Base-by-base conservation (phyloP, 2,797 vertebrate genomes). In the Mastacembelus armatus region DNA sequence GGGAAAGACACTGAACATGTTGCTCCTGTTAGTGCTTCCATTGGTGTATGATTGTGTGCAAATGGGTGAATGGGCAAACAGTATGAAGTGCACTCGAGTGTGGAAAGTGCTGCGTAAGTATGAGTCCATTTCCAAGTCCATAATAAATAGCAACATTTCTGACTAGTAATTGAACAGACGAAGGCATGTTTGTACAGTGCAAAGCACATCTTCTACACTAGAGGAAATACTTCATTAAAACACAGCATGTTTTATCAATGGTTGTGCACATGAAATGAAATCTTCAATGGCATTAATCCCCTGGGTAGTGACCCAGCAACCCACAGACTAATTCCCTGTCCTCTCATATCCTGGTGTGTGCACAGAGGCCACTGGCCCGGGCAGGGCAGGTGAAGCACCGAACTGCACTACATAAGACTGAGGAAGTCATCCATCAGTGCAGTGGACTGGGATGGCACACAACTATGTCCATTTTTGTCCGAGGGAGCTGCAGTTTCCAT, bases 371-470 rank as follows among this genome's bases (percentile, higher is more conserved):
- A 56, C 50, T 52, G 74, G 62, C 71, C 64, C 8, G 35, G 61
- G 48, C 42, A 71, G 77, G 72, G 57, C 77, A 88, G 83, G 84
- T 84, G 81, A 90, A 82, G 72, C 71, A 83, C 77, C 80, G 69
- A 80, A 82, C 85, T 79, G 67, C 65, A 81, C 92, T 88, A 87
- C 88, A 85, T 90, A 87, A 86, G 32, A 65, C 74, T 70, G 75
- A 85, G 89, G 88, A 92, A 90, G 85, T 88, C 88, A 85, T 92
- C 78, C 67, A 58, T 91, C 90, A 90, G 65, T 80, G 71, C 38
- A 52, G 75, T 70, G 48, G 55, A 82, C 71, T 66, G 42, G 43
- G 77, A 65, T 74, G 80, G 77, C 84, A 74, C 68, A 83, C 75
- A 83, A 76, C 84, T 83, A 50, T 76, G 76, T 77, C 63, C 69